phyloP scores from a whole-genome alignment of 2,888 invertebrate species.

The Cistogaster globosa region DNA sequence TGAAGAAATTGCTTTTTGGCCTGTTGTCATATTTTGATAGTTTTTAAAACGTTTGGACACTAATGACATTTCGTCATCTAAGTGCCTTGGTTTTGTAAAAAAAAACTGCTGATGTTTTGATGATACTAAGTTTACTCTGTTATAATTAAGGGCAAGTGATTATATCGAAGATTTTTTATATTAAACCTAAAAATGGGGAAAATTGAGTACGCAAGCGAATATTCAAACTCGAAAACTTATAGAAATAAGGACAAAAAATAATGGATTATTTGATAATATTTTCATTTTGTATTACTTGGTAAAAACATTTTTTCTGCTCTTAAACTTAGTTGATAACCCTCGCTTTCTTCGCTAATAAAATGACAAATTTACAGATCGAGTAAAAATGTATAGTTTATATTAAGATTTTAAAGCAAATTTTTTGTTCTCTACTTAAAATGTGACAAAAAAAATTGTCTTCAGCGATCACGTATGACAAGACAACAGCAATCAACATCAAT shows the following conservation, averaged over 20 bases:
- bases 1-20: conserved; percentile 35
- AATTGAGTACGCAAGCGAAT: too few relatives aligned
- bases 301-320: conserved; percentile 1
- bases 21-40: conserved; percentile 52
- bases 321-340: too few relatives aligned
- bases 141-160: too few relatives aligned
- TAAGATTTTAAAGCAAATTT: conserved; percentile 19
- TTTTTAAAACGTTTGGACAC: conserved; percentile 33
- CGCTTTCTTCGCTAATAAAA: too few relatives aligned
- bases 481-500: conserved; percentile 20
- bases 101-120: too few relatives aligned
- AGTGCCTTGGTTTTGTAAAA: conserved; percentile 63
- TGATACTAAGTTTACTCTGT: too few relatives aligned
- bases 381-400: too few relatives aligned
- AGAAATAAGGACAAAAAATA: too few relatives aligned
- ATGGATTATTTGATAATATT: neutral
- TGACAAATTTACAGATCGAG: too few relatives aligned
- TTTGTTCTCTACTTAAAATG: conserved; percentile 32
- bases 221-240: too few relatives aligned
- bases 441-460: conserved; percentile 58
- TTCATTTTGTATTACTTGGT: neutral
- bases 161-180: too few relatives aligned
- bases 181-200: too few relatives aligned
- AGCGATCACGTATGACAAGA: neutral
- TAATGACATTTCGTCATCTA: conserved; percentile 67